phyloP scores from a whole-genome alignment of 2,888 invertebrate species.

The Phengaris arion region DNA sequence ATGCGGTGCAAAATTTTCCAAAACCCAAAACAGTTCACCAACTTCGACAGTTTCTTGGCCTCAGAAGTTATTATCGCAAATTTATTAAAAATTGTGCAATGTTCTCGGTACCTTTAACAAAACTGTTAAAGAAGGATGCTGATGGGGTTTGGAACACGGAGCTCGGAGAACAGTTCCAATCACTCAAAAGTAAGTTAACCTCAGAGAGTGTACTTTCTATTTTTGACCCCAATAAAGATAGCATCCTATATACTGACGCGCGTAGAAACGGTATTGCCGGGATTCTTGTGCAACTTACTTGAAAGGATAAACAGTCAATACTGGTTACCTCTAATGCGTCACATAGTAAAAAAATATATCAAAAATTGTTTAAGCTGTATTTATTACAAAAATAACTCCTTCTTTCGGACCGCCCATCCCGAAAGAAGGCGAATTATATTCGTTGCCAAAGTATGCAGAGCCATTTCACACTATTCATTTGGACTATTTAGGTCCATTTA shows the following conservation, averaged over 20 bases:
- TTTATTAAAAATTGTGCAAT: too few species aligned
- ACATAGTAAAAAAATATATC: too few species aligned
- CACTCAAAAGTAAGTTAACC: slow-evolving; percentile 1
- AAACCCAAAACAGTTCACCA: slow-evolving; percentile 40
- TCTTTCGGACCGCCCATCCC: slow-evolving; percentile 12
- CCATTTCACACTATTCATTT: too few species aligned
- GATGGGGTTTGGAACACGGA: slow-evolving; percentile 1
- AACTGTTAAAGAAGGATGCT: slow-evolving; percentile 15
- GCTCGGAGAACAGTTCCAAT: not conserved
- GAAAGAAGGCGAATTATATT: not conserved
- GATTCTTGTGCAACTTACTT: too few species aligned
- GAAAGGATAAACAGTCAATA: too few species aligned
- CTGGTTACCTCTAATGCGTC: too few species aligned
- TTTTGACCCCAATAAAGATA: too few species aligned
- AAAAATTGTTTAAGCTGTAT: too few species aligned
- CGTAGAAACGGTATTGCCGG: too few species aligned
- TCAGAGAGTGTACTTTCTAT: slow-evolving; percentile 4
- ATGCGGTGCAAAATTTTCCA: slow-evolving; percentile 39
- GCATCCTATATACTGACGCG: too few species aligned
- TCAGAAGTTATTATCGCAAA: slow-evolving; percentile 45
- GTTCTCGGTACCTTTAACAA: slow-evolving; percentile 41
- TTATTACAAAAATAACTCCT: too few species aligned
- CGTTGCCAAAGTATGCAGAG: slow-evolving; percentile 7
- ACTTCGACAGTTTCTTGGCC: slow-evolving; percentile 41
- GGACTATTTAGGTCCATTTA: too few species aligned